phyloP scores from a whole-genome alignment of 2,113 vertebrate genomes.

The Gallinago jamesoni region DNA sequence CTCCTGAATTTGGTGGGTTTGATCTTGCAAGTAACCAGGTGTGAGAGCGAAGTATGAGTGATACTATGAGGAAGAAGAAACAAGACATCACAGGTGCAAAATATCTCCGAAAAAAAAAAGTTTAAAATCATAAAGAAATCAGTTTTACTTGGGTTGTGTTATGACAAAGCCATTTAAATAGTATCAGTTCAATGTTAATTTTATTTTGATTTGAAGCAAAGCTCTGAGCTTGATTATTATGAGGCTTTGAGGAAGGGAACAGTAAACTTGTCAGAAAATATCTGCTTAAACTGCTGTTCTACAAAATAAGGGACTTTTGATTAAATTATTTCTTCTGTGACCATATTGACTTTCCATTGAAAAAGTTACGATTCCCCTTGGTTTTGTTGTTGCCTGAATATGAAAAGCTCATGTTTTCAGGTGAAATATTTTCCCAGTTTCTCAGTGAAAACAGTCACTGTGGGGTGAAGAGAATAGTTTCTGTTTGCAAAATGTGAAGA shows the following conservation, averaged over 20 bases:
- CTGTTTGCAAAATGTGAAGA: neutral
- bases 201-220: neutral
- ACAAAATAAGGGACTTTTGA: neutral
- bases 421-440: neutral
- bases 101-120: neutral
- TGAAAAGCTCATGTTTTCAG: neutral
- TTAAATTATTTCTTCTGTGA: neutral
- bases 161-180: neutral
- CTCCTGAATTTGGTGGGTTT: neutral
- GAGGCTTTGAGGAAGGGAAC: neutral
- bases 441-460: neutral
- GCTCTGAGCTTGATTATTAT: neutral
- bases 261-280: neutral
- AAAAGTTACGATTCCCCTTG: neutral
- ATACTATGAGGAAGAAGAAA: neutral
- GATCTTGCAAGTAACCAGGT: neutral
- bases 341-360: neutral
- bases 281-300: neutral
- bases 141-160: neutral
- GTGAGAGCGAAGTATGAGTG: neutral
- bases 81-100: neutral
- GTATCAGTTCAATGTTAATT: neutral
- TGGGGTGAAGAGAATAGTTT: neutral
- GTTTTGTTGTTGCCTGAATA: neutral
- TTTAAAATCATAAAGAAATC: neutral